Percentiles rank a stretch among this genome's conserved stretches.
Evolutionary conservation across 2,888 invertebrate species (phyloP).

Genomic region (Tridacna crocea): DNA sequence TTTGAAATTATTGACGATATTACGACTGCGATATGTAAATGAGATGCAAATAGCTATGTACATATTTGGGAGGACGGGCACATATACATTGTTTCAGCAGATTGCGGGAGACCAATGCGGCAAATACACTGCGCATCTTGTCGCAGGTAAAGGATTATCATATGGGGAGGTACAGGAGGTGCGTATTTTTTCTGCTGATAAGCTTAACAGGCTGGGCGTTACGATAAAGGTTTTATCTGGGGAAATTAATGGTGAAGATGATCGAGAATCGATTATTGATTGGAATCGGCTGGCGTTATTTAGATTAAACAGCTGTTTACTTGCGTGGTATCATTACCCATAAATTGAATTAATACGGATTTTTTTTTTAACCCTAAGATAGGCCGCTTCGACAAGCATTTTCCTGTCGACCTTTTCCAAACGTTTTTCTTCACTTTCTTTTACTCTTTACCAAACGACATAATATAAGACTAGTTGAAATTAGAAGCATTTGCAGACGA

Average conservation of each 20-base stretch:
- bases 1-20: not conserved
- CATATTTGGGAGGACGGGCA: slow-evolving; percentile 17
- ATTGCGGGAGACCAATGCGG: slow-evolving; percentile 21
- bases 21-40: slow-evolving; percentile 7
- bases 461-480: no score
- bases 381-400: no score
- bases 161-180: slow-evolving; percentile 4
- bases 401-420: no score
- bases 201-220: not conserved
- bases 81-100: not conserved
- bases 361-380: no score
- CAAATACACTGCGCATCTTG: slow-evolving; percentile 14
- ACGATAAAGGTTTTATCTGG: not conserved
- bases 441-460: no score
- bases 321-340: no score
- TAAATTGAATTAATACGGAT: no score
- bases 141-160: slow-evolving; percentile 20
- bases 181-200: not conserved
- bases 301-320: no score
- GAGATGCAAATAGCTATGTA: slow-evolving; percentile 21
- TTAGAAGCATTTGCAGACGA: no score
- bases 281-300: not conserved
- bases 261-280: not conserved
- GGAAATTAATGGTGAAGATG: not conserved
- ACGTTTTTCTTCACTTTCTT: no score